Evolutionary conservation across 1,140 invertebrate genomes (phyloP).

Genomic region (Cotesia vestalis): DNA sequence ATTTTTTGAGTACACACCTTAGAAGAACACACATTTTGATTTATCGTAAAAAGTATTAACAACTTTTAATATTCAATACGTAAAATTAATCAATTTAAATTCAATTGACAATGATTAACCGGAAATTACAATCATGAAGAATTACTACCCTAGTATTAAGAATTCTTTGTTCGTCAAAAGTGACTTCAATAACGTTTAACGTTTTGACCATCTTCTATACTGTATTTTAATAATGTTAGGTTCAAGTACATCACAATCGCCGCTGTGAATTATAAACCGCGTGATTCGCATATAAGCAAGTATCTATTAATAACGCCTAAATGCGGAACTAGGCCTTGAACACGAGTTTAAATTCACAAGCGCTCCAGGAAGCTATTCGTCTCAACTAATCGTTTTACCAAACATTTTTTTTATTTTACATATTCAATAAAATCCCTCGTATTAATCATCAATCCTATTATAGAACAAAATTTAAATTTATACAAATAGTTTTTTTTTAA

Average conservation of each 20-base stretch:
- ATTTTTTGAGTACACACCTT: too few relatives aligned
- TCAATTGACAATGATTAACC: too few relatives aligned
- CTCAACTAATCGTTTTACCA: neutral
- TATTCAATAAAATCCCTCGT: conserved; percentile 7
- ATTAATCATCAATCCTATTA: neutral
- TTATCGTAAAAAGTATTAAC: too few relatives aligned
- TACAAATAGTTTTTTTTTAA: neutral
- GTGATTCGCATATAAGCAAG: conserved; percentile 32
- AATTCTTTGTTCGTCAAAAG: conserved; percentile 1
- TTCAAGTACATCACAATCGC: conserved; percentile 5
- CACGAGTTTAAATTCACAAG: conserved; percentile 8
- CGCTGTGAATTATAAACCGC: conserved; percentile 13
- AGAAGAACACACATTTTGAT: too few relatives aligned
- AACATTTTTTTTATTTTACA: conserved; percentile 7
- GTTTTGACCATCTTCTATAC: neutral
- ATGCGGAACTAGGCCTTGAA: conserved; percentile 39
- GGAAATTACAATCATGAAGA: too few relatives aligned
- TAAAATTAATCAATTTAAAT: too few relatives aligned
- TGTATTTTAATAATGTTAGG: conserved; percentile 12
- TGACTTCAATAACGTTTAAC: conserved; percentile 18
- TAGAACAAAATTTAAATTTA: too few relatives aligned
- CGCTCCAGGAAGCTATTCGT: conserved; percentile 35
- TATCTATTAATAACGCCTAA: conserved; percentile 41
- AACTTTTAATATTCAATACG: too few relatives aligned
- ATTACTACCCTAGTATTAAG: too few relatives aligned